Evolutionary conservation across 2,113 vertebrate genomes (phyloP), one percentile per base, ranked within the genome.

Genomic region (Pseudopipra pipra): DNA sequence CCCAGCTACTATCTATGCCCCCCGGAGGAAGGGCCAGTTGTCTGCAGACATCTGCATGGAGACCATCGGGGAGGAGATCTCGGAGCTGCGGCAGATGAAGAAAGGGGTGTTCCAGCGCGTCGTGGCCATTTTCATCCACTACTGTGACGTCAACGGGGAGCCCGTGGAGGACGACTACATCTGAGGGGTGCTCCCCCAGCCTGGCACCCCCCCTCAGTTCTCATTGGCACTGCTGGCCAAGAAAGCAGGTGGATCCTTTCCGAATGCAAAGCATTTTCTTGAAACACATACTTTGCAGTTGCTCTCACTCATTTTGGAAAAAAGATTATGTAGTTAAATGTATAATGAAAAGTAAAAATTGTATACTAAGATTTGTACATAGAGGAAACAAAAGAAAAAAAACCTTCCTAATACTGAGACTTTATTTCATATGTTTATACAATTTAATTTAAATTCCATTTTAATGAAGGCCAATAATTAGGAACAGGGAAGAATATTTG

Each of bases 31-130:
- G 97, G 99, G 99, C 81, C 99, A 99, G 87, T 97, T 99, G 33
- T 99, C 99, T 7, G 99, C 99, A 4, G 99, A 99, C 96, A 99
- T 99, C 96, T 99, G 99, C 94, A 99, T 99, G 99, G 99, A 99
- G 96, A 99, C 99, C 18, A 99, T 99, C 37, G 99, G 99, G 8
- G 99, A 99, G 77, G 99, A 99, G 97, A 99, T 99, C 96, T 99
- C 99, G 3, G 99, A 99, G 96, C 98, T 99, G 78, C 97, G 99
- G 2, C 99, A 99, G 97, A 99, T 98, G 96, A 98, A 98, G 23
- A 97, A 94, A 25, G 99, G 99, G 1, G 99, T 99, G 14, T 99
- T 99, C 95, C 99, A 99, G 90, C 98, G 99, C 33, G 99, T 99
- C 31, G 99, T 99, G 90, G 99, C 99, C 1, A 98, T 99, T 81